Percentiles rank a stretch among this genome's conserved stretches.
These are phyloP conservation scores for Acomys russatus DNA, from an alignment of 2,797 vertebrate species.

Conservation along the genomic window DNA sequence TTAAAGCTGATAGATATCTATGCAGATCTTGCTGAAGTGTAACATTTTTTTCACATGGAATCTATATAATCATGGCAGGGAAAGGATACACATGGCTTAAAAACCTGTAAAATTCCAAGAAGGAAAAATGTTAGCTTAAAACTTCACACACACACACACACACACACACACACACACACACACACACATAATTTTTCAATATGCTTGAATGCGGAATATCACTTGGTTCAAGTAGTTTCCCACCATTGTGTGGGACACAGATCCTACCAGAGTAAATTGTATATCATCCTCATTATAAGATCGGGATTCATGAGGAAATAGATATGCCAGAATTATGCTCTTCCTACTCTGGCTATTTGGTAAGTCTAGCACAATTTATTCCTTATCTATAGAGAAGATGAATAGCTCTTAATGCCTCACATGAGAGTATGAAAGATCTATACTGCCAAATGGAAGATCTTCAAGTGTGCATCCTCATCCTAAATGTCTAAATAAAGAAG, in stretches of 20 bases:
- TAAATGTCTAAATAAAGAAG: background rate
- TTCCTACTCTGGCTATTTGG: background rate
- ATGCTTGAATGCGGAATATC: background rate
- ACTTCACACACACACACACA: background rate
- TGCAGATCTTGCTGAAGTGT: background rate
- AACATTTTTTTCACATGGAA: background rate
- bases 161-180: background rate
- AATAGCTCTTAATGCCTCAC: background rate
- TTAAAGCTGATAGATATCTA: background rate
- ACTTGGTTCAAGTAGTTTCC: background rate
- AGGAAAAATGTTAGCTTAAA: background rate
- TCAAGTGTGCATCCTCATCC: background rate
- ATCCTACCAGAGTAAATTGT: background rate
- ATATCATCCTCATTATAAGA: background rate
- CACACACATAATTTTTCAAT: background rate
- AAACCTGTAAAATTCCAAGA: background rate
- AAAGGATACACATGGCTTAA: background rate
- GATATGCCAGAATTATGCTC: background rate
- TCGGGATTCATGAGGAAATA: background rate
- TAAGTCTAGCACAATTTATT: background rate
- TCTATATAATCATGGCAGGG: background rate
- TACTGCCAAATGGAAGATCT: background rate
- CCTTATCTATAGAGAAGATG: background rate
- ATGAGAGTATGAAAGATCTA: background rate
- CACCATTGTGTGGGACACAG: background rate